Percentiles rank a stretch among this genome's conserved stretches.
These are phyloP conservation scores for Lutra lutra DNA, from an alignment of 2,797 vertebrate species.

Conservation along the genomic window DNA sequence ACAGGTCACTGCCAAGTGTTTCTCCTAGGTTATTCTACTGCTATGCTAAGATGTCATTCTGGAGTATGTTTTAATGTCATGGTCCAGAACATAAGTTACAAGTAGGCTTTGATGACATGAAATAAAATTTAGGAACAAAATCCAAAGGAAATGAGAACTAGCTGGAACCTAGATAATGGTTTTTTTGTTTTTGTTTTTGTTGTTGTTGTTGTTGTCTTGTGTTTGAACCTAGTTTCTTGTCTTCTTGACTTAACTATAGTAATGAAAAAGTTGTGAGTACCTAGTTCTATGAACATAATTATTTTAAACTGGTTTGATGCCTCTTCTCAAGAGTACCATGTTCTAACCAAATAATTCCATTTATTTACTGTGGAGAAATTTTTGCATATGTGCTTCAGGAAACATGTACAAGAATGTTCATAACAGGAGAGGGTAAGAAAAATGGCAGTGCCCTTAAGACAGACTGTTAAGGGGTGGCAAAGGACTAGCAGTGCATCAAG, in stretches of 20 bases:
- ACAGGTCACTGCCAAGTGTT: not conserved
- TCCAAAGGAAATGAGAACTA: not conserved
- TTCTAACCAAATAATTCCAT: not conserved
- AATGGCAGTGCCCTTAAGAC: constrained; percentile 62
- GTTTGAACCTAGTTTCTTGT: not conserved
- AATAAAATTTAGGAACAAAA: not conserved
- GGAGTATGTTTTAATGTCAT: not conserved
- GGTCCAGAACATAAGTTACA: not conserved
- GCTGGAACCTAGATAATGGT: not conserved
- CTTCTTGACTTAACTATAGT: not conserved
- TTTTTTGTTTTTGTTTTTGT: not conserved
- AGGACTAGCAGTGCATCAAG: not conserved
- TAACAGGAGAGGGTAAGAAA: not conserved
- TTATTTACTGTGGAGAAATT: not conserved
- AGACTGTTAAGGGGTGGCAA: rapidly evolving
- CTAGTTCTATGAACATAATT: not conserved
- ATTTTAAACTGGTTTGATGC: not conserved
- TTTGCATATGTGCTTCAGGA: not conserved
- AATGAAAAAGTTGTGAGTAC: not conserved
- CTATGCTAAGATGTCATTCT: not conserved
- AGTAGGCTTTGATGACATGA: not conserved
- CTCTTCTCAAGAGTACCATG: not conserved
- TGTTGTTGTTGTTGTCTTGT: not conserved
- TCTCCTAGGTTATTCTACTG: not conserved
- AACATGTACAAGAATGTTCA: not conserved